Evolutionary conservation across 2,888 invertebrate species (phyloP), one percentile per base, ranked within the genome.

Genomic region (Panorpa germanica): DNA sequence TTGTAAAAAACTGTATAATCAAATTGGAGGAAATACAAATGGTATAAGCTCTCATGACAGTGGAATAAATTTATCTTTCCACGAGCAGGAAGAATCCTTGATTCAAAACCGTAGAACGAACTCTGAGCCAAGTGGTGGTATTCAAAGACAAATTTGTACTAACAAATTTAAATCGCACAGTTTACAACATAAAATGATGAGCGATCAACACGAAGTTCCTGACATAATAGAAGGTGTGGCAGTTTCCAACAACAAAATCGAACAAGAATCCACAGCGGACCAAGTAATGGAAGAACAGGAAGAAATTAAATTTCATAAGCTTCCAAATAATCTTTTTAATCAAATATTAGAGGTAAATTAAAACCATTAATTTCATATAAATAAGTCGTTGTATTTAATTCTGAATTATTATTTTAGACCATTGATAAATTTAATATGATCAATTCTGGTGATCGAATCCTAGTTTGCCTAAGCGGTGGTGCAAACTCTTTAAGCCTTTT

Each of bases 341-440:
- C 18, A 31, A 10, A 8, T 32, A 22, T 27, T 4, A 26, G 9
- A 30, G 5, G 24, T 17, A 19, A 8, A 13, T 7, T 9, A 28
- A 19, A 19, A 19, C n/a, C n/a, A 25, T 25, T n/a, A 25, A 10
- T 28, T 29, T 10, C 16, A 7, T 9, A 23, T 30, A 29, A 14
- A 28, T 26, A 12, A 26, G 20, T 15, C 23, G 21, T 14, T 25
- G 15, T 9, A 21, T 16, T 26, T 25, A 11, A 28, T 25, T 12
- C 23, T 12, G 16, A 29, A 31, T 29, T 28, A 34, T 35, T 35
- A 33, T 39, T 44, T 18, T 48, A 76, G 71, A 85, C 83, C 0
- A 60, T 86, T 28, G 70, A 73, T 36, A 81, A 83, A 45, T 83
- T 70, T 53, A 65, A 70, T 37, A 88, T 88, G 86, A 67, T 90